These are phyloP conservation scores for Arizona elegans DNA, from an alignment of 2,113 vertebrate genomes.

Conservation along the genomic window DNA sequence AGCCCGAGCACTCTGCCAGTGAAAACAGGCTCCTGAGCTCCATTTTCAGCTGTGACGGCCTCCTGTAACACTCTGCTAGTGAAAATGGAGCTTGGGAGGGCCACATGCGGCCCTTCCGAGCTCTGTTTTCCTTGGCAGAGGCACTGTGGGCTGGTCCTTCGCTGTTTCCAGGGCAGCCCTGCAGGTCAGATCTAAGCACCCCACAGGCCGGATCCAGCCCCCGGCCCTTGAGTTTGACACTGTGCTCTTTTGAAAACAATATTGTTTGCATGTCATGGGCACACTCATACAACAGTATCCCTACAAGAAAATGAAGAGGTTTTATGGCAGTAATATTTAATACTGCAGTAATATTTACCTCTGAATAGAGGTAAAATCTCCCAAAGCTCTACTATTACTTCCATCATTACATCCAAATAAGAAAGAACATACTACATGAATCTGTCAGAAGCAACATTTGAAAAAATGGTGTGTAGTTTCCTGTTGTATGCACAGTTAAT, in stretches of 20 bases:
- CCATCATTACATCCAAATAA: not conserved
- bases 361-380: not conserved
- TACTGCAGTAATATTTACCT: not conserved
- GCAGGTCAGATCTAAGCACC: no score
- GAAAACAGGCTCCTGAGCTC: no score
- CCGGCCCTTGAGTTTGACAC: no score
- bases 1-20: no score
- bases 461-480: not conserved
- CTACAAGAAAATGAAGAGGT: not conserved
- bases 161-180: no score
- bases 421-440: not conserved
- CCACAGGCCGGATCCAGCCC: no score
- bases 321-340: not conserved
- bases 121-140: no score
- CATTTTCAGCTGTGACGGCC: no score
- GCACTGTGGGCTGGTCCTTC: no score
- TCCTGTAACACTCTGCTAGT: no score
- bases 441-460: not conserved
- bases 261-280: not conserved
- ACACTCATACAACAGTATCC: not conserved
- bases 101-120: no score
- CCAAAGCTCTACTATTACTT: not conserved
- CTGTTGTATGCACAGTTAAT: not conserved
- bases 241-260: not conserved
- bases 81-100: no score